Base-by-base conservation (phyloP, 2,113 vertebrate genomes). In the Apistogramma diplotaenia region DNA sequence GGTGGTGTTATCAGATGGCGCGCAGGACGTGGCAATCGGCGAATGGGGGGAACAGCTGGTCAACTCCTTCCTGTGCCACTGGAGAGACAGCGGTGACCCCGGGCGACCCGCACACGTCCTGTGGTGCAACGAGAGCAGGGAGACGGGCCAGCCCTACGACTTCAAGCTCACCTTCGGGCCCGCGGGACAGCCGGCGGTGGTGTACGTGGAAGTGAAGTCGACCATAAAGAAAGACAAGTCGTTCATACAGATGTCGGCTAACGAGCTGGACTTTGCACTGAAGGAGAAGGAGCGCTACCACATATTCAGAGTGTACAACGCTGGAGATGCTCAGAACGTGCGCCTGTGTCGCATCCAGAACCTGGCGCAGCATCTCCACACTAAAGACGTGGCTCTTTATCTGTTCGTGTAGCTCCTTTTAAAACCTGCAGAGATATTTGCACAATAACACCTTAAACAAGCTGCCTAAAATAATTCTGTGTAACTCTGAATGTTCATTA, bases 151-250 rank as follows among this genome's bases (percentile, higher is more conserved):
- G 61, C 95, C 95, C 1, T 96, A 93, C 54, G 95, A 96, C 85
- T 96, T 96, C 62, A 94, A 81, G 55, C 90, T 96, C 18, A 89
- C 79, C 7, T 95, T 95, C 2, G 23, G 43, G 0, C 12, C 18
- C 2, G 25, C 11, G 1, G 65, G 35, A 2, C 53, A 0, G 31
- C 3, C 3, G 0, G 13, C 4, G 16, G 76, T 91, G 60, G 90
- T 95, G 59, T 96, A 91, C 11, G 94, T 96, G 74, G 95, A 96
- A 65, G 95, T 96, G 58, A 96, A 96, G 91, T 90, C 95, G 0
- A 96, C 95, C 0, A 56, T 93, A 18, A 95, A 93, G 86, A 87
- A 79, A 3, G 95, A 96, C 29, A 92, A 83, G 83, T 85, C 94
- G 1, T 95, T 95, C 40, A 93, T 96, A 53, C 92, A 91, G 62